Evolutionary conservation across 2,797 vertebrate genomes (phyloP).

Genomic region (Pelobates cultripes): DNA sequence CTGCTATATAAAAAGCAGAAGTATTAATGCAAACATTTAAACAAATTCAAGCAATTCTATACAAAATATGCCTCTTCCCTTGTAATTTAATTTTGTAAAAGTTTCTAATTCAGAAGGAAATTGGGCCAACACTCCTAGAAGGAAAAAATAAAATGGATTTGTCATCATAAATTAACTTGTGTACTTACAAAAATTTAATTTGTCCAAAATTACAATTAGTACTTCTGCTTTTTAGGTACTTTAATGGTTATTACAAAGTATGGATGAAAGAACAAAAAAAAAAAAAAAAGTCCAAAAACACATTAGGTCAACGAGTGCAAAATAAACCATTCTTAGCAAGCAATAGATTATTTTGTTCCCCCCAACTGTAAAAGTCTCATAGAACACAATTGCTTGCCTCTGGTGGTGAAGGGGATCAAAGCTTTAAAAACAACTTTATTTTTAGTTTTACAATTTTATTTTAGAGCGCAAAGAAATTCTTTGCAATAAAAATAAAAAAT

Average conservation of each 20-base stretch:
- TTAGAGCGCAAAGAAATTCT: slow-evolving; percentile 18
- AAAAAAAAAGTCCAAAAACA: too few species aligned
- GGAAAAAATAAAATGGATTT: too few species aligned
- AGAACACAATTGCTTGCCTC: neutral
- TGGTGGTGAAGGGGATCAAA: slow-evolving; percentile 47
- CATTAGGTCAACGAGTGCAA: neutral
- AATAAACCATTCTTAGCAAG: slow-evolving; percentile 23
- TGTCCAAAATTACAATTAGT: neutral
- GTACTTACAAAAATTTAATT: too few species aligned
- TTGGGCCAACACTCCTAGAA: too few species aligned
- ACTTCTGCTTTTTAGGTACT: slow-evolving; percentile 34
- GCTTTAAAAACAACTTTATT: neutral
- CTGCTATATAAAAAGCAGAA: too few species aligned
- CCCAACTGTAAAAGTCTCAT: slow-evolving; percentile 1
- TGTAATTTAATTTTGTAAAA: too few species aligned
- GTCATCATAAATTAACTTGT: too few species aligned
- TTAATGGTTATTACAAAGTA: slow-evolving; percentile 14
- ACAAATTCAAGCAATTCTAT: too few species aligned
- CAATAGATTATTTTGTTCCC: slow-evolving; percentile 1
- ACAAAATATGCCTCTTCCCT: too few species aligned
- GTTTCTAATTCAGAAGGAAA: too few species aligned
- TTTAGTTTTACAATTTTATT: slow-evolving; percentile 23
- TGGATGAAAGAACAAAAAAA: slow-evolving; percentile 7
- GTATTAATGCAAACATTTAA: too few species aligned
- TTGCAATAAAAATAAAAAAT: slow-evolving; percentile 28